A percentile compares a stretch with the other conserved stretches of the same genome.
Evolutionary conservation across 2,113 vertebrate species (phyloP).

Genomic region (Grallaria varia): DNA sequence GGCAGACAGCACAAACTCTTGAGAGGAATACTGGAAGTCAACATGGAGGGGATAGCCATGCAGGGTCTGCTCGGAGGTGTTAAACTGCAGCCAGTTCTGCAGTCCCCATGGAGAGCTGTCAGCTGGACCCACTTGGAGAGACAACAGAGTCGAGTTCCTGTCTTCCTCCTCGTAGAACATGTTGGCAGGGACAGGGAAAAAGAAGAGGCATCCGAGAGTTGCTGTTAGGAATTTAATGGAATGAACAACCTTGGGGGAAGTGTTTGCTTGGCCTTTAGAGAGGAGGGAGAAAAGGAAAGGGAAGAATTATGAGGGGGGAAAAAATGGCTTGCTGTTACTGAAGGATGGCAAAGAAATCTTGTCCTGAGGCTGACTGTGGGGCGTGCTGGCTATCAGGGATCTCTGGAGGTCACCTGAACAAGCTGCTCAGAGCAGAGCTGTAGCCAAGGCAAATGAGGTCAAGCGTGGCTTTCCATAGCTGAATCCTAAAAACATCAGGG

Average conservation of each 20-base stretch:
- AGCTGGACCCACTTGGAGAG: conserved; percentile 24
- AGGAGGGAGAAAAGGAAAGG: not conserved
- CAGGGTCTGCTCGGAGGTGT: conserved; percentile 11
- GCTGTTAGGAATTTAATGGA: conserved; percentile 57
- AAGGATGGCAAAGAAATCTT: not conserved
- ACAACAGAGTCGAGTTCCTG: conserved; percentile 43
- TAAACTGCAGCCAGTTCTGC: conserved; percentile 60
- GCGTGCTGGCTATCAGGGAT: not conserved
- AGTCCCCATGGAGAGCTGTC: not conserved
- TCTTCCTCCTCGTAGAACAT: conserved; percentile 67
- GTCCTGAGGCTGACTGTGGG: not conserved
- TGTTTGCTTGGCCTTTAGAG: conserved; percentile 52
- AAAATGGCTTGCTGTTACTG: not conserved
- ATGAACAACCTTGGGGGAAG: conserved; percentile 34
- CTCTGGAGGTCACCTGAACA: not conserved
- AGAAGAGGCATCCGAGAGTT: conserved; percentile 61
- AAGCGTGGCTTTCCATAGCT: not conserved
- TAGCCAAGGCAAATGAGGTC: not conserved
- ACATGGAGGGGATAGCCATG: conserved; percentile 41
- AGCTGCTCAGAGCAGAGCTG: not conserved
- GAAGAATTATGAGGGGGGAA: not conserved
- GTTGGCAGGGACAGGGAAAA: conserved; percentile 47
- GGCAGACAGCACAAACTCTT: conserved; percentile 47
- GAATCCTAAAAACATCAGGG: not conserved
- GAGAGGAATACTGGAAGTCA: conserved; percentile 65